Evolutionary conservation across 2,888 invertebrate species (phyloP), one percentile per base, ranked within the genome.

Genomic region (Auanema freiburgensis): DNA sequence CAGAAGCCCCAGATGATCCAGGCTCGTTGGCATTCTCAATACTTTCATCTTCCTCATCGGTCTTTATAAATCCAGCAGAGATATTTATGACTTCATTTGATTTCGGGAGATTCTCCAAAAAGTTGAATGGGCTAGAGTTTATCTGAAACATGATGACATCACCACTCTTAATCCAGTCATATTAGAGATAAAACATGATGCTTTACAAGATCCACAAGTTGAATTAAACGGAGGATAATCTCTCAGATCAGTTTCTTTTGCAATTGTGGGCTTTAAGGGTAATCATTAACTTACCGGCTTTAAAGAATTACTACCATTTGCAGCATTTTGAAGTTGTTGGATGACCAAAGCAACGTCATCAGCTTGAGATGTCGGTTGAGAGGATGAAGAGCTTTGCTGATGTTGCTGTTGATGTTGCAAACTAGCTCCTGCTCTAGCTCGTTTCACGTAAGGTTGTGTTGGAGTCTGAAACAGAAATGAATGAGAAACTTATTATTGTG

Each of bases 401-500:
- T 44, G 53, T 40, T 8, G 49, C 52, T 1, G 63, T 16, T 40
- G 23, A n/a, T 8, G 66, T 14, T 41, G 44, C 1, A 51, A 50
- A 16, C 24, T 49, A 5, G 41, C 16, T 40, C 73, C 74, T 11
- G 74, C 76, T 21, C 79, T 68, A 2, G 71, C 71, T 40, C 78
- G 64, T 64, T 79, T 79, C 41, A 79, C 79, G 62, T 79, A 79
- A 2, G 79, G 79, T 58, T 79, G 79, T 10, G 79, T 78, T 21
- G 79, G 79, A 12, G 79, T 79, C 78, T 78, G 70, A 56, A 77
- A 44, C 14, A 24, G 21, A n/a, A n/a, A n/a, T n/a, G n/a, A n/a
- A n/a, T n/a, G n/a, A n/a, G n/a, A n/a, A n/a, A n/a, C n/a, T n/a
- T n/a, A n/a, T n/a, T n/a, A n/a, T n/a, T n/a, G n/a, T n/a, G n/a